phyloP scores from a whole-genome alignment of 2,113 vertebrate genomes.

The Oenanthe melanoleuca region DNA sequence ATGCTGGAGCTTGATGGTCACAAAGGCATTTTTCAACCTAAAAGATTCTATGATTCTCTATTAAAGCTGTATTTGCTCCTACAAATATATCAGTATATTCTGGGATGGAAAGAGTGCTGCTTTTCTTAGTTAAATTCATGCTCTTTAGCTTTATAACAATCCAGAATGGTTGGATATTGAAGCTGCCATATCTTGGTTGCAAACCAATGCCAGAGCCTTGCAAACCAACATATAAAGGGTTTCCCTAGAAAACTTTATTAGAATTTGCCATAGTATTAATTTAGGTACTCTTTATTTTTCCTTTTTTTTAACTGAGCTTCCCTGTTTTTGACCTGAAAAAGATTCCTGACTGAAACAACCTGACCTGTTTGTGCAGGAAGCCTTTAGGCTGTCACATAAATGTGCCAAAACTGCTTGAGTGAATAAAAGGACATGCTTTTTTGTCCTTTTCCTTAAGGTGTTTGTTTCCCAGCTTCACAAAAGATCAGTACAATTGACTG shows the following conservation, averaged over 20 bases:
- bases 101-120: background rate
- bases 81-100: background rate
- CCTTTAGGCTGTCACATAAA: background rate
- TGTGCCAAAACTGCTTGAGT: background rate
- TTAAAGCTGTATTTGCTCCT: background rate
- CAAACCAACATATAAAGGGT: background rate
- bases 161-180: background rate
- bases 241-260: background rate
- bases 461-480: background rate
- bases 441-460: background rate
- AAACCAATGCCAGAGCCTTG: background rate
- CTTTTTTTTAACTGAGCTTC: background rate
- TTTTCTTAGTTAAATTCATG: background rate
- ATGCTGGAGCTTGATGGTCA: rapidly evolving
- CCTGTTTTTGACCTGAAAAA: background rate
- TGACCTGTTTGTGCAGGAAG: background rate
- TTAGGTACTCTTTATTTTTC: background rate
- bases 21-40: background rate
- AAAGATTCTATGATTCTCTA: background rate
- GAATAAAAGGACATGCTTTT: background rate
- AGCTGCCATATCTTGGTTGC: background rate
- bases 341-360: background rate
- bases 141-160: background rate
- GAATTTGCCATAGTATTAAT: background rate
- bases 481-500: background rate